phyloP scores from a whole-genome alignment of 2,113 vertebrate genomes.

The Lamprotornis superbus region DNA sequence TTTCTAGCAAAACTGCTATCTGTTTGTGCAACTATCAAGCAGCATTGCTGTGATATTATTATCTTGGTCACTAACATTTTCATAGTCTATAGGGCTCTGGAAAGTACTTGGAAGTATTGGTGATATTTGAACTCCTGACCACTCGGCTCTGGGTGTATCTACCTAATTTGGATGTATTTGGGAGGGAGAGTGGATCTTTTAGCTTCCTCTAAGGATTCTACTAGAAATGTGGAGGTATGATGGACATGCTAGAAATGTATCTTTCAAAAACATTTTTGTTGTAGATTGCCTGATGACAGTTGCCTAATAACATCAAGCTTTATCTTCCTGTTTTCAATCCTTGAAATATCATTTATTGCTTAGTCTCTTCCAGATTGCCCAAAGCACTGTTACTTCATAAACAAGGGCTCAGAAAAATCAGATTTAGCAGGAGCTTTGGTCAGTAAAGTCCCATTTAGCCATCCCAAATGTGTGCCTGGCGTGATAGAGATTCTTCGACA shows the following conservation, averaged over 20 bases:
- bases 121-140: not conserved
- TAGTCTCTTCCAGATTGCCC: constrained; percentile 75
- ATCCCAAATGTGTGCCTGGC: constrained; percentile 74
- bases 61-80: not conserved
- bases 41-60: not conserved
- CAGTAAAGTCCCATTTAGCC: constrained; percentile 78
- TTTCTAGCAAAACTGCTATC: not conserved
- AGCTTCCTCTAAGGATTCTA: not conserved
- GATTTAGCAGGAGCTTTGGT: constrained; percentile 65
- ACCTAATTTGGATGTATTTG: not conserved
- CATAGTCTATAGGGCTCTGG: not conserved
- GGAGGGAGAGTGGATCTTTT: not conserved
- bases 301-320: not conserved
- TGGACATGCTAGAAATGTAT: not conserved
- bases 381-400: constrained; percentile 75
- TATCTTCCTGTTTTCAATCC: not conserved
- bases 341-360: not conserved
- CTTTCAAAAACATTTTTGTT: not conserved
- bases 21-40: not conserved
- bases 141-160: not conserved
- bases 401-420: constrained; percentile 4
- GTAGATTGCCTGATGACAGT: not conserved
- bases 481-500: constrained; percentile 80
- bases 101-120: not conserved
- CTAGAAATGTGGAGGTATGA: not conserved